Percentiles rank a stretch among this genome's conserved stretches.
phyloP scores from a whole-genome alignment of 2,113 vertebrate species.

The Stegostoma tigrinum region DNA sequence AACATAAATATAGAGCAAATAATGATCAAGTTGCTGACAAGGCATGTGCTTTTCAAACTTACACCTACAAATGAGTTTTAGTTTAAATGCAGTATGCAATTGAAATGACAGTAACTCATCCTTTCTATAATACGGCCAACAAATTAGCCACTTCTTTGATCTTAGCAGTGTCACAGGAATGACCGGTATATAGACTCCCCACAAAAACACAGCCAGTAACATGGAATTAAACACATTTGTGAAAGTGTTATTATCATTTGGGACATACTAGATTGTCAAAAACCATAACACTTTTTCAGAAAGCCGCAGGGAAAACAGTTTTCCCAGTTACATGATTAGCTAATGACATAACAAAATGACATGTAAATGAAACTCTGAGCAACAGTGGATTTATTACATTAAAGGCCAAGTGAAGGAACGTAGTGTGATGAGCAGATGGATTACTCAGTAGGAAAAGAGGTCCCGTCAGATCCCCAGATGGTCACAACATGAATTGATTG shows the following conservation, averaged over 20 bases:
- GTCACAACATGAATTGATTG: conserved; percentile 41
- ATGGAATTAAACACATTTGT: background rate
- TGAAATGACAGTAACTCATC: background rate
- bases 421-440: conserved; percentile 53
- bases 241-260: background rate
- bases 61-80: background rate
- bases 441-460: conserved; percentile 51
- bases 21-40: background rate
- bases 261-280: background rate
- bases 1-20: background rate
- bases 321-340: too few relatives aligned
- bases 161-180: background rate
- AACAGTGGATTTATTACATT: conserved; percentile 19
- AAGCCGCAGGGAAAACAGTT: background rate
- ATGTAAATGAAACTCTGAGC: background rate
- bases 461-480: conserved; percentile 60
- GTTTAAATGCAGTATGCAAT: background rate
- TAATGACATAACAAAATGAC: background rate
- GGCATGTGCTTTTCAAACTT: background rate
- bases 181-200: background rate
- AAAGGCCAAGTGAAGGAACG: background rate
- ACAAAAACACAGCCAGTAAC: background rate
- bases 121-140: background rate
- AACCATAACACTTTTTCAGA: background rate
- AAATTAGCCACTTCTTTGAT: background rate